Evolutionary conservation across 2,113 vertebrate species (phyloP), one percentile per base, ranked within the genome.

Genomic region (Murina feae): DNA sequence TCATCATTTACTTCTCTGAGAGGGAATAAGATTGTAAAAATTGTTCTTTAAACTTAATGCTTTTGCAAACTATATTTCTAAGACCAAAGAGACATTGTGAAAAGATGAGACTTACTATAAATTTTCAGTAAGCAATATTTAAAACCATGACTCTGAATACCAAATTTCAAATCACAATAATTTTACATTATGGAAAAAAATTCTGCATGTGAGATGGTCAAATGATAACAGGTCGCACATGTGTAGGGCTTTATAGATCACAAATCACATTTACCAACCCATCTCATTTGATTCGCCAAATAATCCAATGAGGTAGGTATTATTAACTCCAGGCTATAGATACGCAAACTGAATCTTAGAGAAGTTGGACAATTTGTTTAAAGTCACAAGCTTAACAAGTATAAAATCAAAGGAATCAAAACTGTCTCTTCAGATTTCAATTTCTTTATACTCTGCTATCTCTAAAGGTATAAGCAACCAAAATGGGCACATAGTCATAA

Each of bases 161-260:
- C 17, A 74, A 86, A 90, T 85, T 91, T 90, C 66, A 95, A 96
- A 42, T 84, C 66, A 89, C 79, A 49, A n/a, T 81, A 81, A 91
- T 87, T 93, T 90, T 90, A 89, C 9, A 87, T 55, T 14, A 66
- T 44, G 13, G 49, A 89, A 89, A 8, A 8, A 80, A 93, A 91
- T 76, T 91, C 42, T 92, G 16, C 51, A 79, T 53, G 35, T 9
- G 28, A 89, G 42, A 72, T 58, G 8, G 39, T 83, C 53, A 92
- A 32, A 79, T 84, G 55, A 79, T 51, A 91, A 53, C 10, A 63
- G 35, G 47, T n/a, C 82, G 35, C 6, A 91, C 51, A 32, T 51
- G 1, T 28, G n/a, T 44, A 85, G 20, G 37, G 28, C n/a, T 86
- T 55, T 82, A 69, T 5, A 82, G 69, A 82, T 74, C 63, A 91